Conservation (phyloP, 2,888 invertebrate genomes). For the Junonia oenone region DNA sequence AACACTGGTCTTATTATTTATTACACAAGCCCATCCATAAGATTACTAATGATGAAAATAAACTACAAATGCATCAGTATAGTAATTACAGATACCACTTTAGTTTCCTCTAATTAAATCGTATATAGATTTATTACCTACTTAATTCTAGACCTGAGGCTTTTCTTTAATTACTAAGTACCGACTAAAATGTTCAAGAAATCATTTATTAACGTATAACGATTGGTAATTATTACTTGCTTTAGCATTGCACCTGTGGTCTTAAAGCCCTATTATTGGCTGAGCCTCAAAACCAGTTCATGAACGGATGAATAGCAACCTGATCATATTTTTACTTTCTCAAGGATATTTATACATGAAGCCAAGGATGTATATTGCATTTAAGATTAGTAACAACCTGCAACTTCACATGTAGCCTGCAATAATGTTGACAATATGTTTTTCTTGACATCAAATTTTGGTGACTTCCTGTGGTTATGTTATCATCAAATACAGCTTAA, state of each 20-base stretch:
- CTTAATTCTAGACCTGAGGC: background rate
- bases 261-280: constrained; percentile 8
- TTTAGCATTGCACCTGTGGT: constrained; percentile 6
- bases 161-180: background rate
- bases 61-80: too few species aligned
- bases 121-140: background rate
- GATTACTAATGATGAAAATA: too few species aligned
- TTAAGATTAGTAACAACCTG: too few species aligned
- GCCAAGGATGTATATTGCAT: too few species aligned
- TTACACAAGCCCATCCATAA: too few species aligned
- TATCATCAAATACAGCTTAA: too few species aligned
- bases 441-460: too few species aligned
- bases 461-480: too few species aligned
- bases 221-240: background rate
- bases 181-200: background rate
- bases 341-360: background rate
- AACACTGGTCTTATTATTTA: too few species aligned
- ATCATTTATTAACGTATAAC: background rate
- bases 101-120: background rate
- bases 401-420: too few species aligned
- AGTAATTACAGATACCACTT: background rate
- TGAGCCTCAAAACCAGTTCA: constrained; percentile 10
- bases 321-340: constrained; percentile 2
- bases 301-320: constrained; percentile 3
- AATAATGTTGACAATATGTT: too few species aligned